Evolutionary conservation across 2,888 invertebrate species (phyloP), one percentile per base, ranked within the genome.

Genomic region (Bellardia pandia): DNA sequence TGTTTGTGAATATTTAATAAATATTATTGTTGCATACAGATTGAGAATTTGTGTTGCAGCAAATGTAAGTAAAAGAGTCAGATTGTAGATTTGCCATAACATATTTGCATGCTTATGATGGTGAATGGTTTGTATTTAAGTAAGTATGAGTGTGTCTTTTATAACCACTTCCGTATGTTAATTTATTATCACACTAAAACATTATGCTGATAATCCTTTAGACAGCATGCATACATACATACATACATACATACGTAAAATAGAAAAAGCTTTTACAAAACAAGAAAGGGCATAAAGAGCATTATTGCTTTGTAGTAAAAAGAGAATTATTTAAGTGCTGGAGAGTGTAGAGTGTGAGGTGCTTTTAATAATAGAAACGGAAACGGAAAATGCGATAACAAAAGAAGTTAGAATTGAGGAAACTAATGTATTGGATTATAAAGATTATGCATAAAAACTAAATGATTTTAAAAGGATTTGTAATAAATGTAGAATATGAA

Each of bases 111-210:
- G 23, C 16, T 40, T 40, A 58, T 37, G 6, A 8, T 64, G 56
- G 14, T n/a, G 14, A 71, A 3, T 2, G 8, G 11, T 45, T 5
- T 42, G 8, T 42, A 42, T 5, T 42, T 42, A 42, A 42, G 8
- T 42, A 42, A 8, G 11, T 69, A 30, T 33, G 13, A 53, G n/a
- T 48, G 40, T 48, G 14, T 77, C 75, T 81, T 80, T 81, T 62
- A 75, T 75, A 60, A 74, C 69, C 16, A 78, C 82, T 88, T 86
- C 88, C 84, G 80, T 85, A 56, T 77, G 82, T 80, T 86, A 82
- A 86, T 81, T 85, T 82, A 80, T 85, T 82, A 88, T 85, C 83
- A 77, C 83, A 85, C 77, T 74, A 60, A 62, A 78, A 75, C 68
- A 45, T 69, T 75, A 68, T 79, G 45, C 62, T 69, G 62, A 83